phyloP scores from a whole-genome alignment of 1,140 invertebrate genomes.

The Ctenoplectra terminalis region DNA sequence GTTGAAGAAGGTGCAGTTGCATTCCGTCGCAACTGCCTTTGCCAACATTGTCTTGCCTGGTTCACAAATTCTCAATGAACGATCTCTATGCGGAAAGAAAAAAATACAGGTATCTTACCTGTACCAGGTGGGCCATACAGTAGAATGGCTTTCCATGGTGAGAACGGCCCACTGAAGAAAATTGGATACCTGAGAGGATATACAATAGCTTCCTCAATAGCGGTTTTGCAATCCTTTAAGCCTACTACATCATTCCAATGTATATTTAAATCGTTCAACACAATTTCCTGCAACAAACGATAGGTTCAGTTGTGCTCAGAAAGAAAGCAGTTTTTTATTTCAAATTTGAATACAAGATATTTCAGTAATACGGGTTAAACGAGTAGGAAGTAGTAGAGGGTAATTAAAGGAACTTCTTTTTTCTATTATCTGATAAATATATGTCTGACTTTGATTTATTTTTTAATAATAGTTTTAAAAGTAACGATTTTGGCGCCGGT shows the following conservation, averaged over 20 bases:
- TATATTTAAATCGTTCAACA: constrained; percentile 85
- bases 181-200: constrained; percentile 94
- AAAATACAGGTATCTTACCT: constrained; percentile 62
- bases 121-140: constrained; percentile 94
- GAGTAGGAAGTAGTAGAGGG: too few species aligned
- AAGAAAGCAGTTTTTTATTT: background rate
- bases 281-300: constrained; percentile 85
- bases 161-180: constrained; percentile 90
- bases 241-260: constrained; percentile 91
- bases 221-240: constrained; percentile 89
- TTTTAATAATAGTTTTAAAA: too few species aligned
- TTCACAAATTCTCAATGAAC: background rate
- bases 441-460: too few species aligned
- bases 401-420: too few species aligned
- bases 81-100: rapidly evolving
- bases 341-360: too few species aligned
- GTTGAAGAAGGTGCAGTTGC: constrained; percentile 95
- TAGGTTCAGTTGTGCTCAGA: too few species aligned
- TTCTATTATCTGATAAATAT: too few species aligned
- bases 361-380: too few species aligned
- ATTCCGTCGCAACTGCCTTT: constrained; percentile 93
- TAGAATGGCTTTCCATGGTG: constrained; percentile 92
- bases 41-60: constrained; percentile 94
- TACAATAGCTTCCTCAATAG: constrained; percentile 95
- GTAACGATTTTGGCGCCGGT: too few species aligned